phyloP scores from a whole-genome alignment of 2,113 vertebrate species.

The Cebus imitator region DNA sequence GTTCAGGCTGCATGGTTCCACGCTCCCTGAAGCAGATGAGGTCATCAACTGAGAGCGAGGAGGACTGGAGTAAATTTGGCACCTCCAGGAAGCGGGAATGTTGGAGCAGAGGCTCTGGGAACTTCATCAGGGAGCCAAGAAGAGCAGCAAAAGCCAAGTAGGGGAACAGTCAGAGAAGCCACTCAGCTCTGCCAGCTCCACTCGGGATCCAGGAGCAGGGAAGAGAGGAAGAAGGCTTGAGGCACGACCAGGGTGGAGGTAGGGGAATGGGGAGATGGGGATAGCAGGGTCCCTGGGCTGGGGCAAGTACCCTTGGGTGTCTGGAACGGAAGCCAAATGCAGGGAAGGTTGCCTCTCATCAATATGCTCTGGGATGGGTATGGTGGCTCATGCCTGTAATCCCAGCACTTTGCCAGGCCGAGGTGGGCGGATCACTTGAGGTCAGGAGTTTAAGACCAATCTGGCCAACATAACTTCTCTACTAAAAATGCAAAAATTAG shows the following conservation, averaged over 20 bases:
- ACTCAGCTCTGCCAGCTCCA: fast-evolving
- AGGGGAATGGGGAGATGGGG: not conserved
- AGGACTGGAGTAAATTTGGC: not conserved
- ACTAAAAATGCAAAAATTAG: too few species aligned
- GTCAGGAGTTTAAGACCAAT: too few species aligned
- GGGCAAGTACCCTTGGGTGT: not conserved
- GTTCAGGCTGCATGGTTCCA: not conserved
- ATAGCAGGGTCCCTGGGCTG: not conserved
- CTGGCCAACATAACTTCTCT: too few species aligned
- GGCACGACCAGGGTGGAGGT: not conserved
- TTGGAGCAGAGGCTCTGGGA: conserved; percentile 21
- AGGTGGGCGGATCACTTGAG: too few species aligned
- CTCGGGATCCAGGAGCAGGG: not conserved
- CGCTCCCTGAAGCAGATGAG: conserved; percentile 20
- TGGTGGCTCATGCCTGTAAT: too few species aligned
- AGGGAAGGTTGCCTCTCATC: not conserved
- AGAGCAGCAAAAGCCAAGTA: not conserved
- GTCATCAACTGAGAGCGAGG: not conserved
- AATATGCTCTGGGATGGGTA: too few species aligned
- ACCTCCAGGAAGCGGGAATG: not conserved
- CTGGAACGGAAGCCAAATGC: not conserved
- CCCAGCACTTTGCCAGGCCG: too few species aligned
- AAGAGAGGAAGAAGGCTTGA: not conserved
- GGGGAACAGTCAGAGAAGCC: not conserved
- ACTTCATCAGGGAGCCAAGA: not conserved